Base-by-base conservation (phyloP, 1,140 invertebrate genomes). In the Glossosoma conforme region DNA sequence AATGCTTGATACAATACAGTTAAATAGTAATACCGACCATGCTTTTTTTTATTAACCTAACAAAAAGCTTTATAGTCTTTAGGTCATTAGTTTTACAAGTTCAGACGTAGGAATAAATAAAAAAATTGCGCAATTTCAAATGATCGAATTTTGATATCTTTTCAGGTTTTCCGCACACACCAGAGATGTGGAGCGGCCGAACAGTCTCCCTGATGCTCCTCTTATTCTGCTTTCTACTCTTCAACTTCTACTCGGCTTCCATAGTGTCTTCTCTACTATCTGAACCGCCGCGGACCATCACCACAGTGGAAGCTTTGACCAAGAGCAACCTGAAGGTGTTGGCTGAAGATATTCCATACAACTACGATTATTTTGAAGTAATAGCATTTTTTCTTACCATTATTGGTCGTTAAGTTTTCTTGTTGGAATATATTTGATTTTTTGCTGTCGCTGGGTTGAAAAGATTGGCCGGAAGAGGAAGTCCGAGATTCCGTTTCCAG, bases 211-310 rank as follows among this genome's bases (percentile, higher is more conserved):
- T 60, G 17, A 67, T 70, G 1, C 63, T 77, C 10, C 74, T 80
- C 25, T 17, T 80, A 0, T 79, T 80, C 64, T 73, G 75, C 14
- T 61, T 78, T 36, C 56, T 81, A 30, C 52, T 80, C 10, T 77
- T 72, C 65, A 79, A 82, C 58, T 83, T 82, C 55, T 84, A 83
- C 63, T 78, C 77, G 0, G 81, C 80, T 2, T 80, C 70, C 58
- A 79, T 84, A 52, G 82, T 84, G 2, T 78, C 79, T 6, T 79
- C 74, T 2, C 62, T 84, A n/a, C 62, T 84, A 4, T 74, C 79
- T n/a, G 69, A 77, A 21, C 69, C 73, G 22, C 70, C 74, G 3
- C 66, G 66, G 22, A 76, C 68, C 25, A 80, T 84, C 13, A 75
- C 69, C 3, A 77, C 62, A 5, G 13, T 82, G 0, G 50, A 62